Evolutionary conservation across 1,140 invertebrate genomes (phyloP).

Genomic region (Atta texana): DNA sequence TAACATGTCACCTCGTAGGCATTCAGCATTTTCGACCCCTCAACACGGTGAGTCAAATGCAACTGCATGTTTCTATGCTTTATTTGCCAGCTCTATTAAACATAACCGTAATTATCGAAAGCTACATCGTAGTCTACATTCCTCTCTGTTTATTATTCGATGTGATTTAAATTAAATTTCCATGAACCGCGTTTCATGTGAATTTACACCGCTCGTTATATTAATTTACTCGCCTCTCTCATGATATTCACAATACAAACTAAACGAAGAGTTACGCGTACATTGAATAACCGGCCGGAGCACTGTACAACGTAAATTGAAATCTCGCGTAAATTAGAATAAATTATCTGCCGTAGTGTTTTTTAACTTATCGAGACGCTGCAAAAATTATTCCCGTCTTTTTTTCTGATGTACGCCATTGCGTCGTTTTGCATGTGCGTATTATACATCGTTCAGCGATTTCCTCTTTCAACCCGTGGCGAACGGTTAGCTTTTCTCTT

Average conservation of each 20-base stretch:
- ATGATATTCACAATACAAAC: constrained; percentile 29
- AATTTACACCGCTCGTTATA: constrained; percentile 49
- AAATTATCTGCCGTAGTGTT: constrained; percentile 18
- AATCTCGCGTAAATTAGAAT: constrained; percentile 40
- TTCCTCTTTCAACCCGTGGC: constrained; percentile 47
- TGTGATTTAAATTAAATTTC: constrained; percentile 30
- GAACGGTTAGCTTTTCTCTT: constrained; percentile 58
- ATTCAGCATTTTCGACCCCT: constrained; percentile 85
- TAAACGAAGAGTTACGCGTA: constrained; percentile 40
- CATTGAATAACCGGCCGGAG: constrained; percentile 3
- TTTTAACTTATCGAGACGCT: background rate
- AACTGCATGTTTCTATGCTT: constrained; percentile 50
- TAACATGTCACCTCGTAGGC: constrained; percentile 85
- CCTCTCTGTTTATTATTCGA: constrained; percentile 23
- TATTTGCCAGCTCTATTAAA: constrained; percentile 12
- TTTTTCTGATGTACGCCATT: background rate
- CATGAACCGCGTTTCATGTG: constrained; percentile 4
- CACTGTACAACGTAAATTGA: background rate
- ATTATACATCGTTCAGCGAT: constrained; percentile 43
- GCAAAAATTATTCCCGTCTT: background rate
- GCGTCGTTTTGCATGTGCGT: constrained; percentile 5
- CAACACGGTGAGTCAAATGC: constrained; percentile 83
- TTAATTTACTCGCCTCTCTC: constrained; percentile 35
- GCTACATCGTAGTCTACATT: background rate
- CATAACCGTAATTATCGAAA: constrained; percentile 13